A percentile compares a stretch with the other conserved stretches of the same genome.
phyloP scores from a whole-genome alignment of 2,797 vertebrate species.

The Tragopan temminckii region DNA sequence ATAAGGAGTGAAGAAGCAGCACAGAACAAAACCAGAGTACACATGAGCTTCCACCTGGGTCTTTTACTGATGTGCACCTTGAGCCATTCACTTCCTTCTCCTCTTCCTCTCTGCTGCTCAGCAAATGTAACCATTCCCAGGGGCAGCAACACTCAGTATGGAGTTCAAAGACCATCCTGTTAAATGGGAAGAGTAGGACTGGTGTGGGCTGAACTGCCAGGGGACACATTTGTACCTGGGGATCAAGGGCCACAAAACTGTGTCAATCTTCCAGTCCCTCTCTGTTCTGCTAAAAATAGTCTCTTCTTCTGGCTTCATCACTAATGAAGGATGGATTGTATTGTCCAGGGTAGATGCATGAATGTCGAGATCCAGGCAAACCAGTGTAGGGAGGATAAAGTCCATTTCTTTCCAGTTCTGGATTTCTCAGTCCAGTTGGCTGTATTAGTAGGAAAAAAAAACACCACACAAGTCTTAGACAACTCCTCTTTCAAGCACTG shows the following conservation, averaged over 20 bases:
- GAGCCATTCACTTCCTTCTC: background rate
- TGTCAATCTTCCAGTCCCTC: conserved; percentile 19
- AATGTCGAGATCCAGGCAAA: conserved; percentile 95
- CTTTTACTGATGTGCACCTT: background rate
- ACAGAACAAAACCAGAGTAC: background rate
- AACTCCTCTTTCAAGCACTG: conserved; percentile 18
- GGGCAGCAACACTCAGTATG: background rate
- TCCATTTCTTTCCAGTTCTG: conserved; percentile 95
- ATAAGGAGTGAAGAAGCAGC: background rate
- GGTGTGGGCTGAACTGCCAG: conserved; percentile 16
- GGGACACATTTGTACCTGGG: conserved; percentile 9
- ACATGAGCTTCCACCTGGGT: conserved; percentile 4
- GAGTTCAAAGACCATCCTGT: conserved; percentile 59
- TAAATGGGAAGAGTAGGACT: conserved; percentile 43
- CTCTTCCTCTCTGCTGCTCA: conserved; percentile 25
- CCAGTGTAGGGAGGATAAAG: conserved; percentile 93
- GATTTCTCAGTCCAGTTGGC: conserved; percentile 92
- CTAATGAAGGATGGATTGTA: conserved; percentile 97
- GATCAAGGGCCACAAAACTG: conserved; percentile 24
- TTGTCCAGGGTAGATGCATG: conserved; percentile 96
- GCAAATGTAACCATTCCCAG: background rate
- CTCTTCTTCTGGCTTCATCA: conserved; percentile 94
- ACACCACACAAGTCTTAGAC: background rate
- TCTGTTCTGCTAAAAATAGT: conserved; percentile 90
- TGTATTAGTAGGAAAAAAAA: conserved; percentile 67